Evolutionary conservation across 92 coral and sea anemone species (phyloP).

Genomic region (Virgularia gustaviana): DNA sequence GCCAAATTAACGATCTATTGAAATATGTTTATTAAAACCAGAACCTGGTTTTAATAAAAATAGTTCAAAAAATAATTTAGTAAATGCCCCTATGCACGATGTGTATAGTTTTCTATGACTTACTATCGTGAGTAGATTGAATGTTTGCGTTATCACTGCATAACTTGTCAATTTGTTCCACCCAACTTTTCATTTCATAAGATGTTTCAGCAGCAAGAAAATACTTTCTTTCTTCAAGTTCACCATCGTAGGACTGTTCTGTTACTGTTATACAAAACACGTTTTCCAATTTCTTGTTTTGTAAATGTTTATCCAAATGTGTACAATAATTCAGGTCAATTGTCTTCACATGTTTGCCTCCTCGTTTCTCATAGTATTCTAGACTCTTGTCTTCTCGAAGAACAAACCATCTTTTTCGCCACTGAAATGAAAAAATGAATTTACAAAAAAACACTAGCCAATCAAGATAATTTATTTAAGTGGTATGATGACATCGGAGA

Average conservation of each 20-base stretch:
- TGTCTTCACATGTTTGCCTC: slow-evolving; percentile 15
- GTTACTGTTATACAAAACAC: slow-evolving; percentile 13
- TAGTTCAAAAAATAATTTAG: too few relatives aligned
- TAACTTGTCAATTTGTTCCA: slow-evolving; percentile 11
- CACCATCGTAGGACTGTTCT: neutral
- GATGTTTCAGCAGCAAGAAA: slow-evolving; percentile 19
- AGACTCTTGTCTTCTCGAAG: neutral
- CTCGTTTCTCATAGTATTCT: slow-evolving; percentile 1
- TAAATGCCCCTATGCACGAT: too few relatives aligned
- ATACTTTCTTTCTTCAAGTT: neutral
- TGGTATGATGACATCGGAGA: too few relatives aligned
- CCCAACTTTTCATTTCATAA: slow-evolving; percentile 16
- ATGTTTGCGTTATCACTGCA: too few relatives aligned
- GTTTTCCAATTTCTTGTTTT: slow-evolving; percentile 8
- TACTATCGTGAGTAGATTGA: too few relatives aligned
- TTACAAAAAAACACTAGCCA: neutral
- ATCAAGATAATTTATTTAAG: too few relatives aligned
- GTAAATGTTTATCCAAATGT: slow-evolving; percentile 14
- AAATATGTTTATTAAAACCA: too few relatives aligned
- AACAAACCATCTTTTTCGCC: slow-evolving; percentile 5
- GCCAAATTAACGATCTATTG: too few relatives aligned
- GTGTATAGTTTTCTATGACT: too few relatives aligned
- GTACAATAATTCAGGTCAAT: slow-evolving; percentile 18
- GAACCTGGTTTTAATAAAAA: too few relatives aligned
- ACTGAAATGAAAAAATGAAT: neutral